Base-by-base conservation (phyloP, 2,797 vertebrate species). In the Melanotaenia trifasciata region DNA sequence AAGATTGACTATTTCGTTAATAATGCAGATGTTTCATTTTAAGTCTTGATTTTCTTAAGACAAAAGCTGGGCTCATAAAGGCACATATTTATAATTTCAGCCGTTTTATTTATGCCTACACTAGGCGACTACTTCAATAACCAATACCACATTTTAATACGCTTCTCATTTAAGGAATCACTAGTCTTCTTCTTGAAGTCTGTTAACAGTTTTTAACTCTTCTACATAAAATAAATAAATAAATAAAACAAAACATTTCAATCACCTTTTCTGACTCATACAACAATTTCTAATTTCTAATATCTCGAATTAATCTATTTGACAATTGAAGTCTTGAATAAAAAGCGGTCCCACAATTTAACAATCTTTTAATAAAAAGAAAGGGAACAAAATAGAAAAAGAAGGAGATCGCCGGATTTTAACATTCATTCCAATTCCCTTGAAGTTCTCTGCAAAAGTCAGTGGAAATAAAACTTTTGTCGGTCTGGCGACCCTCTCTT, bases 271-370 rank as follows among this genome's bases (percentile, higher is more conserved):
- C 38, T 24, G 56, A 50, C 66, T 59, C 40, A 51, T 58, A 5
- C 38, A 47, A 7, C 4, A 20, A 20, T 68, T 62, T 68, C 1
- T 6, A 12, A 58, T 77, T 53, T 64, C 18, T 40, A 45, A 53
- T 32, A 18, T 65, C 10, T 67, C 20, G 7, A 2, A 50, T 36
- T 35, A 69, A 26, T 66, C 28, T 67, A 59, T 68, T 58, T 54
- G 69, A 80, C 75, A 45, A 58, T 10, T 40, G 3, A 20, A 72
- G 22, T 69, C 20, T 60, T 32, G 61, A 7, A 66, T 38, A 24
- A 38, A n/a, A 47, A 75, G 22, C 4, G 28, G 8, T 4, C 40
- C 20, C 14, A 32, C 16, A 58, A 13, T 38, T 43, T 53, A 67
- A 56, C 9, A 10, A 50, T 14, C 6, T 38, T 40, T 40, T 14